A percentile compares a stretch with the other conserved stretches of the same genome.
phyloP scores from a whole-genome alignment of 2,797 vertebrate genomes.

The Picus viridis region DNA sequence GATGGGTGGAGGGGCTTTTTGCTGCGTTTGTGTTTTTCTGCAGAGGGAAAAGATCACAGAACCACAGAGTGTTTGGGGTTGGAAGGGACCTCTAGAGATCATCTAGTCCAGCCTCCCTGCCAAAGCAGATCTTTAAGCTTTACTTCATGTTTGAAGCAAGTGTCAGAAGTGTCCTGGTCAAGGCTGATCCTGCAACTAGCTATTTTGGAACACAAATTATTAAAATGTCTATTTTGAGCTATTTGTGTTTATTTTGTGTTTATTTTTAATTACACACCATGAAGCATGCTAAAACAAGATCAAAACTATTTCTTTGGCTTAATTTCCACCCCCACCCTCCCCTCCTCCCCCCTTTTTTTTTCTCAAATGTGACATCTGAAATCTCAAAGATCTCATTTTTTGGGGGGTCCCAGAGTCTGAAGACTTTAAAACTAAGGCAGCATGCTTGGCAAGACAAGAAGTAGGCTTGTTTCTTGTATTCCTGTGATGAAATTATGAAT shows the following conservation, averaged over 20 bases:
- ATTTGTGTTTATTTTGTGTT: neutral
- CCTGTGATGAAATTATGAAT: neutral
- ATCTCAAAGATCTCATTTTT: neutral
- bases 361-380: neutral
- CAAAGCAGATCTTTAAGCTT: neutral
- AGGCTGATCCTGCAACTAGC: neutral
- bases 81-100: too few relatives aligned
- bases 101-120: too few relatives aligned
- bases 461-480: neutral
- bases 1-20: neutral
- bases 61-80: too few relatives aligned
- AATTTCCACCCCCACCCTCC: accelerated
- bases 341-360: neutral
- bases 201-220: neutral
- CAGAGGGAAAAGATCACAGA: neutral
- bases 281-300: neutral
- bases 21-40: neutral
- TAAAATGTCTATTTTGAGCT: neutral
- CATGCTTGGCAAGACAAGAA: neutral
- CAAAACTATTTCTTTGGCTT: neutral
- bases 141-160: neutral
- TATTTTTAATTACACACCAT: neutral
- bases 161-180: neutral
- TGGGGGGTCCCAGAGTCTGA: neutral
- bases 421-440: neutral